Base-by-base conservation (phyloP, 2,888 invertebrate species). In the Caenorhabditis sp. region DNA sequence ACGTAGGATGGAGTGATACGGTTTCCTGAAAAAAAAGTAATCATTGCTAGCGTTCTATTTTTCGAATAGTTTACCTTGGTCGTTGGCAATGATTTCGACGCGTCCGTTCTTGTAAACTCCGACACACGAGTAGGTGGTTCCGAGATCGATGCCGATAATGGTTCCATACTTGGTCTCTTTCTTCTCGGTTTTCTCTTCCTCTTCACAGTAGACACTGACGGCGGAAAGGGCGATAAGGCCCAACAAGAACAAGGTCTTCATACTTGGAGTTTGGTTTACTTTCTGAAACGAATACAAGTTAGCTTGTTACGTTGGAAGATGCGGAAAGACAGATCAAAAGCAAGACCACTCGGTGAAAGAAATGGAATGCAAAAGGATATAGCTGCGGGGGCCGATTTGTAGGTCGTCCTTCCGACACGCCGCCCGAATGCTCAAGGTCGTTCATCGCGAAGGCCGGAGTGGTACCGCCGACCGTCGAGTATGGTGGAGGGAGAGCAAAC, bases 41-140 rank as follows among this genome's bases (percentile, higher is more conserved):
- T 35, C 30, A 30, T 30, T 5, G 5, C 30, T 30, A 9, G 6
- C 30, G 13, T 43, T n/a, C n/a, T n/a, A n/a, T n/a, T n/a, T n/a
- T n/a, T n/a, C n/a, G n/a, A n/a, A n/a, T n/a, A n/a, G 20, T 22
- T 50, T 90, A 68, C 91, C 88, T 78, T 88, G 88, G 72, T 88
- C 88, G 79, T 88, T 88, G 78, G 88, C 88, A 62, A 88, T 88
- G 61, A 88, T 88, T 80, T 88, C 88, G 11, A 88, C 88, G 62
- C 88, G 86, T 37, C 91, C 91, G 82, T 91, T 91, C 83, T 91
- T 91, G 86, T 90, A 91, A 87, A 87, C 87, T 68, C 88, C 89
- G 27, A 89, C 89, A 72, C 87, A 89, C 17, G 89, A 89, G 75
- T 90, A 89, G 24, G 89, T 89, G 32, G 89, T 90, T 72, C 89